These are phyloP conservation scores for Brachyopa scutellaris DNA, from an alignment of 2,888 invertebrate genomes.

Conservation along the genomic window DNA sequence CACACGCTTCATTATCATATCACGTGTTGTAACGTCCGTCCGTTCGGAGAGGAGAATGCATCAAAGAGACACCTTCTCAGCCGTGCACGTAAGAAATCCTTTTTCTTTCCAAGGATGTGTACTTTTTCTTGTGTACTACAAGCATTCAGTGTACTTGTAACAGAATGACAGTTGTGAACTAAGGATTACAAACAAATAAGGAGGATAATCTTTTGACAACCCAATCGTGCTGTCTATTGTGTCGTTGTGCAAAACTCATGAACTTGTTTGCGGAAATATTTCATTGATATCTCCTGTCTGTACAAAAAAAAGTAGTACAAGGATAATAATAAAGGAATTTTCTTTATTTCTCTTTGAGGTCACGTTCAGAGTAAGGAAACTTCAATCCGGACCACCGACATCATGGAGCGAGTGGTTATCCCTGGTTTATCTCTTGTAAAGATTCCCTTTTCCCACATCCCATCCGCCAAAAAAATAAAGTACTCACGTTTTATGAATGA, in stretches of 20 bases:
- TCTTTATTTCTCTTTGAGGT: constrained; percentile 44
- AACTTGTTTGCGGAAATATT: constrained; percentile 69
- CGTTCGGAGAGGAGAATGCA: constrained; percentile 20
- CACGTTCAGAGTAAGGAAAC: constrained; percentile 35
- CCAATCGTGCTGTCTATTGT: constrained; percentile 55
- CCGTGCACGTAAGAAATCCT: constrained; percentile 18
- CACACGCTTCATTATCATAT: constrained; percentile 49
- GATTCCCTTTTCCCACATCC: constrained; percentile 52
- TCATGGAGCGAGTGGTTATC: constrained; percentile 15
- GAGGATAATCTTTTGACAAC: constrained; percentile 64
- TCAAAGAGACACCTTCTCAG: constrained; percentile 34
- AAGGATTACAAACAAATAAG: constrained; percentile 45
- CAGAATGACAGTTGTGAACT: constrained; percentile 34
- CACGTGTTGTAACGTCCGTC: constrained; percentile 60
- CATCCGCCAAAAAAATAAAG: constrained; percentile 1
- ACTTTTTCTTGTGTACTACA: background rate
- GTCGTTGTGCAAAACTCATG: constrained; percentile 35
- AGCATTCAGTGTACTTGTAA: constrained; percentile 10
- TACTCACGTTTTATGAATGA: constrained; percentile 43
- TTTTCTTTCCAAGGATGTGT: constrained; percentile 48
- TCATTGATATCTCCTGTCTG: constrained; percentile 59
- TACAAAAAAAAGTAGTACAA: constrained; percentile 45
- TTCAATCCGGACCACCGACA: constrained; percentile 51
- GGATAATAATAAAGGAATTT: constrained; percentile 48
- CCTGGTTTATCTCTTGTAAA: constrained; percentile 10